Conservation (phyloP, 2,113 vertebrate genomes). For the Connochaetes taurinus region DNA sequence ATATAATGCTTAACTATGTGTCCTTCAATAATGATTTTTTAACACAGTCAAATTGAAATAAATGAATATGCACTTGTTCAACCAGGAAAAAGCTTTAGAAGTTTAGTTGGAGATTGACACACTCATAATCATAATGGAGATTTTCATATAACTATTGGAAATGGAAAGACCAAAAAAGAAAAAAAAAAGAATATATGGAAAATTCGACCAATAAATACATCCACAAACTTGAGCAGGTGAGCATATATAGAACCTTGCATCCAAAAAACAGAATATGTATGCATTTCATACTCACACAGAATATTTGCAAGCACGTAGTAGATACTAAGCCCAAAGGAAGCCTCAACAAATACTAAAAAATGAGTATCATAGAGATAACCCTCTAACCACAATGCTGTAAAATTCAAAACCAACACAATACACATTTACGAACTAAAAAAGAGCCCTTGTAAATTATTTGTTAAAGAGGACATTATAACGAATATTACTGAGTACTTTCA, state of each 20-base stretch:
- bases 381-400: background rate
- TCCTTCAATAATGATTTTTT: background rate
- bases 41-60: background rate
- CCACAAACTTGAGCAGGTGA: background rate
- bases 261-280: background rate
- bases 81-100: background rate
- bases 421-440: background rate
- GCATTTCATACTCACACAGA: background rate
- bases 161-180: background rate
- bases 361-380: background rate
- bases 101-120: background rate
- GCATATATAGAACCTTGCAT: background rate
- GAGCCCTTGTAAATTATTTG: background rate
- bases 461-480: background rate
- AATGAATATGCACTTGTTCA: background rate
- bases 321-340: background rate
- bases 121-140: background rate
- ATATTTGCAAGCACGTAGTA: background rate
- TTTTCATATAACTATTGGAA: background rate
- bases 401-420: background rate
- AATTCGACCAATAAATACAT: background rate
- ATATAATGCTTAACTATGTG: background rate
- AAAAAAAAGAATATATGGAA: background rate
- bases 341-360: background rate
- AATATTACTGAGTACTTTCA: background rate